Evolutionary conservation across 1,140 invertebrate genomes (phyloP).

Genomic region (Drosophila saltans): DNA sequence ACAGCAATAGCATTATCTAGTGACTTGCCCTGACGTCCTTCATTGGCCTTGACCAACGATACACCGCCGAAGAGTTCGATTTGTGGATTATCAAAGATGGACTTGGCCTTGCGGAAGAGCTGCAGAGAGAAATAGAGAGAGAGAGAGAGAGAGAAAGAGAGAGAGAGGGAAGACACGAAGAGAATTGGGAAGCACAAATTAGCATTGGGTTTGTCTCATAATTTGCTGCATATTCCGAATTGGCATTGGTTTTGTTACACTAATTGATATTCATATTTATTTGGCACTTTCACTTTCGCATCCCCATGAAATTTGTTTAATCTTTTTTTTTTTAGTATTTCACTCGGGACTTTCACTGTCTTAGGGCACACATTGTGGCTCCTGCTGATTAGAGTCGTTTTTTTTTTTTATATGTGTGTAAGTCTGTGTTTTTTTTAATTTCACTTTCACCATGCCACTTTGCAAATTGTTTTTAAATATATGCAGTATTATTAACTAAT

Average conservation of each 20-base stretch:
- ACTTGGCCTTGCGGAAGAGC: constrained; percentile 86
- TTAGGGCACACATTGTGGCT: constrained; percentile 6
- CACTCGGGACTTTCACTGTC: constrained; percentile 42
- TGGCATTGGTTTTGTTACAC: background rate
- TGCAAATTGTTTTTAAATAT: constrained; percentile 31
- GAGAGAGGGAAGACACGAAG: constrained; percentile 37
- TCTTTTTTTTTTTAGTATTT: constrained; percentile 18
- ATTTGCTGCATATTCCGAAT: constrained; percentile 2
- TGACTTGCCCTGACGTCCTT: constrained; percentile 82
- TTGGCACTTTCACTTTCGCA: constrained; percentile 52
- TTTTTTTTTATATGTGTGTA: constrained; percentile 13
- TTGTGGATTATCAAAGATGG: constrained; percentile 86
- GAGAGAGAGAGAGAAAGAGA: constrained; percentile 22
- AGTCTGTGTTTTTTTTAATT: constrained; percentile 23
- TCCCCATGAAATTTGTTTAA: constrained; percentile 6
- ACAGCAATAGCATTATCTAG: constrained; percentile 82
- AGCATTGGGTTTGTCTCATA: constrained; percentile 16
- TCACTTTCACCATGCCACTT: constrained; percentile 67
- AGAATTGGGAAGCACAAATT: constrained; percentile 42
- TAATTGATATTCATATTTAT: background rate
- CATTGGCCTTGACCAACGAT: constrained; percentile 84
- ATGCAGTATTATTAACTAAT: constrained; percentile 28
- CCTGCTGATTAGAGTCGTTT: constrained; percentile 4
- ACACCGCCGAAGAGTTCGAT: constrained; percentile 86
- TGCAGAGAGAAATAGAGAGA: constrained; percentile 39